Evolutionary conservation across 2,888 invertebrate species (phyloP), one percentile per base, ranked within the genome.

Genomic region (Chaetoderma sp.): DNA sequence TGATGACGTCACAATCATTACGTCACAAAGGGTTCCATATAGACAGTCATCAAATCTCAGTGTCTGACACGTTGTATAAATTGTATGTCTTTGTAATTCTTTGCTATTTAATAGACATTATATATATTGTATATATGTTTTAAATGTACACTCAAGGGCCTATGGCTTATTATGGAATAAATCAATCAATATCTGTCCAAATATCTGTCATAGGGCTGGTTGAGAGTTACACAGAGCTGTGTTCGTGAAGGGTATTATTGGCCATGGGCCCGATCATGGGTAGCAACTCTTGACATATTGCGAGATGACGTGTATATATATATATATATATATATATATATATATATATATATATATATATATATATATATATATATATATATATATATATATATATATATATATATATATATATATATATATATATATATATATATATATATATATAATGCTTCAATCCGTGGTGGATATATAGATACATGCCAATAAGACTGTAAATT

Each of bases 301-400:
- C 10, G 13, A 23, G 13, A 3, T 54, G 27, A 5, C 33, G 25
- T 13, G 21, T 56, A 56, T 56, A 39, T 56, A 10, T 13, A 56
- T 56, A 10, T 56, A 28, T 56, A 32, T 56, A 56, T 56, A 32
- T 56, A 32, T 32, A 56, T 28, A 36, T 36, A 55, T 4, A 36
- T 55, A 55, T 4, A 30, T 55, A 55, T 36, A 36, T 36, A 55
- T 55, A 36, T 39, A 36, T 55, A 36, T 55, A 36, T 55, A 55
- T 55, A 55, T 55, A 55, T 55, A 36, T 55, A 55, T 36, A 30
- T 55, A 55, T 36, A 1, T 33, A 55, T 33, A 36, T 33, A 55
- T 36, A 36, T 8, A 36, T 55, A 36, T 33, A 36, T 55, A 55
- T 55, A 55, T 55, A 55, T 55, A 36, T 55, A 55, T 36, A 36